Base-by-base conservation (phyloP, 2,113 vertebrate species). In the Lethenteron reissneri region DNA sequence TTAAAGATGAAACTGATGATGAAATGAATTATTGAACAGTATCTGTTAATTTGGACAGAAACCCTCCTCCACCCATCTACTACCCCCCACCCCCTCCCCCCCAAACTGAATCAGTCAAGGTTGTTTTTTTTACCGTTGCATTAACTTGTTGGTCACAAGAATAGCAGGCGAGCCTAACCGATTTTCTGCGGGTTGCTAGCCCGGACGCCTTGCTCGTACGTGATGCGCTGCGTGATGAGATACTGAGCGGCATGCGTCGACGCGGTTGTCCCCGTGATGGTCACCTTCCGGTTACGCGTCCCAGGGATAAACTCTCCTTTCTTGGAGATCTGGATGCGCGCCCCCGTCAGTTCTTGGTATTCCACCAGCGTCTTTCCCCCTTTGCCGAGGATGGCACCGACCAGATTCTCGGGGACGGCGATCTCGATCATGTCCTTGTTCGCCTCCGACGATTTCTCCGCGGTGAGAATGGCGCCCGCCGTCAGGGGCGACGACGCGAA, bases 181-280 rank as follows among this genome's bases (percentile, higher is more conserved):
- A 92, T 86, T 81, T 92, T 92, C 83, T 92, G 89, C 68, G 88
- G 88, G 82, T 92, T 92, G 82, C 87, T 89, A 79, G 89, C 88
- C 56, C 89, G 83, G 77, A 92, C 88, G 74, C 87, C 86, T 81
- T 92, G 89, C 87, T 92, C 89, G 57, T 92, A 92, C 74, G 88
- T 90, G 83, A 92, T 90, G 78, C 89, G 80, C 83, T 92, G 89
- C 82, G 88, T 88, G 85, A 92, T 92, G 81, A 92, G 86, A 82
- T 92, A 91, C 81, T 92, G 89, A 70, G 89, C 89, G 8, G 89
- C 89, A 80, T 92, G 89, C 8, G 88, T 91, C 73, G 89, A 87
- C 14, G 87, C 87, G 70, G 87, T 86, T n/a, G 88, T 86, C 75
- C 89, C 89, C 1, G 88, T 92, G 81, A 92, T 92, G 82, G 88